Percentiles rank a stretch among this genome's conserved stretches.
These are phyloP conservation scores for Dinocampus coccinellae DNA, from an alignment of 2,888 invertebrate species.

Conservation along the genomic window DNA sequence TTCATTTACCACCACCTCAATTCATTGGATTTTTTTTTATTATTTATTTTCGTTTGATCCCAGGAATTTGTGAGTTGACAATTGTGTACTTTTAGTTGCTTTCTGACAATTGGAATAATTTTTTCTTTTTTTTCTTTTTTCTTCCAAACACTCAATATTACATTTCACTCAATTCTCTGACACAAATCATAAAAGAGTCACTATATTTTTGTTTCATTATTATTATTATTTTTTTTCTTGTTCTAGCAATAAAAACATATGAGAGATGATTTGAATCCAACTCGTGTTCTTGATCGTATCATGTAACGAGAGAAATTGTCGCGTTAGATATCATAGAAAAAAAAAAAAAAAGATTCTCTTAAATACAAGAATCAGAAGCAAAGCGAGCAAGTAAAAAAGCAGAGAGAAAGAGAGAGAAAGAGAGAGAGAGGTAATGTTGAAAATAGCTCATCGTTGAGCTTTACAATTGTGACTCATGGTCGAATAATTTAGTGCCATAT, in stretches of 20 bases:
- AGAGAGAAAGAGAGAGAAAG: background rate
- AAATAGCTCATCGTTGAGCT: constrained; percentile 14
- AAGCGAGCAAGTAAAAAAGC: too few relatives aligned
- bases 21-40: background rate
- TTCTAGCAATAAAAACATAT: background rate
- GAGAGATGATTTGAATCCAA: background rate
- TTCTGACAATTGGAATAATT: background rate
- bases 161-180: background rate
- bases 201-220: background rate
- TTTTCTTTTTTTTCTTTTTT: background rate
- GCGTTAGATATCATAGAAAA: background rate
- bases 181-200: background rate
- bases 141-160: background rate
- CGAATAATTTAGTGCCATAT: background rate
- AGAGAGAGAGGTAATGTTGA: background rate
- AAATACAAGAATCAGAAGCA: background rate
- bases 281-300: background rate
- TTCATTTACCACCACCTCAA: background rate
- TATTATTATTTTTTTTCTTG: background rate
- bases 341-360: background rate
- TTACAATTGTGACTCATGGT: constrained; percentile 15
- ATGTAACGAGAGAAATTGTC: constrained; percentile 2
- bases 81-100: constrained; percentile 2
- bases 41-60: background rate
- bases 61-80: background rate